These are phyloP conservation scores for Epirrhoe tristata DNA, from an alignment of 2,888 invertebrate species.

Conservation along the genomic window DNA sequence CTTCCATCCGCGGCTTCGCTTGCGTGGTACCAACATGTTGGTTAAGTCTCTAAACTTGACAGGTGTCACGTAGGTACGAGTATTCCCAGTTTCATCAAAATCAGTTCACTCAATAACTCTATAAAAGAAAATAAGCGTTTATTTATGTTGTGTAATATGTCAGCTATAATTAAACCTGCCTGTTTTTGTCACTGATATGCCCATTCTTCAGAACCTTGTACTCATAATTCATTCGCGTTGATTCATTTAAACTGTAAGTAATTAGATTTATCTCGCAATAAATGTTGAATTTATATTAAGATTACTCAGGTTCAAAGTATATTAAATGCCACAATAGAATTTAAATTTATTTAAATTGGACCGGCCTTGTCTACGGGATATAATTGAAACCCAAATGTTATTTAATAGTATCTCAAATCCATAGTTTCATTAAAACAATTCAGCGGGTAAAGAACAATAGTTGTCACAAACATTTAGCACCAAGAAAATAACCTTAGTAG, in stretches of 20 bases:
- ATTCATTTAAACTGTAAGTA: neutral
- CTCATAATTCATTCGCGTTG: neutral
- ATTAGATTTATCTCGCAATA: neutral
- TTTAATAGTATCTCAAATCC: neutral
- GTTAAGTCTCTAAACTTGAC: too few species aligned
- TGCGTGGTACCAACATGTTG: too few species aligned
- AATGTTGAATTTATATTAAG: neutral
- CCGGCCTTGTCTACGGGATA: neutral
- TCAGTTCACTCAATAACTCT: too few species aligned
- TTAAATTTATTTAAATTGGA: neutral
- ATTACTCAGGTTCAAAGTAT: neutral
- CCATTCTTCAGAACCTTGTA: neutral
- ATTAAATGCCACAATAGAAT: neutral
- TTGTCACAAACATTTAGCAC: too few species aligned
- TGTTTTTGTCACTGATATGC: conserved; percentile 15
- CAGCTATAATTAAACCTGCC: conserved; percentile 3
- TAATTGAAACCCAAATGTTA: neutral
- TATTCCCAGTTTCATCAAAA: too few species aligned
- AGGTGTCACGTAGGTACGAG: too few species aligned
- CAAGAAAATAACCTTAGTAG: too few species aligned
- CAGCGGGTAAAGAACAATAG: too few species aligned
- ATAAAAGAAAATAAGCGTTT: too few species aligned
- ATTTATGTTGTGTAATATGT: neutral
- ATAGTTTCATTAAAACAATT: neutral
- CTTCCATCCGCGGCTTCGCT: too few species aligned